Evolutionary conservation across 1,140 invertebrate genomes (phyloP).

Genomic region (Drosophila orena): DNA sequence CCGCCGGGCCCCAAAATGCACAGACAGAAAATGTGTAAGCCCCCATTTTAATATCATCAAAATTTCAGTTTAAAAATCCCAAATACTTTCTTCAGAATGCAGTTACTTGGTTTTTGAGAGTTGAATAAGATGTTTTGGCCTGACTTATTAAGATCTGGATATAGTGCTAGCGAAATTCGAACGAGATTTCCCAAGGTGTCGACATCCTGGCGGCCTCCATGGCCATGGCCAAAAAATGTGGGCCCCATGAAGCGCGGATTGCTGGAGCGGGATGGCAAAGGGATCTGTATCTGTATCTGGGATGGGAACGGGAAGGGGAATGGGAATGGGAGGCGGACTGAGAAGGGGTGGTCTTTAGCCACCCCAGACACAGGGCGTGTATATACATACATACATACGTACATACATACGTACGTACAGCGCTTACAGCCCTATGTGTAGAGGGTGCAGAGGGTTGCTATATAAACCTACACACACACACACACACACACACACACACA

Average conservation of each 20-base stretch:
- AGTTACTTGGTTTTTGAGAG: too few species aligned
- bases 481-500: not conserved
- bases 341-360: slow-evolving; percentile 29
- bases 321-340: not conserved
- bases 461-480: slow-evolving; percentile 1
- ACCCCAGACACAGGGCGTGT: slow-evolving; percentile 10
- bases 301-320: not conserved
- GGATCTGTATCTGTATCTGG: not conserved
- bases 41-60: not conserved
- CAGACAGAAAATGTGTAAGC: not conserved
- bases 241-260: slow-evolving; percentile 13
- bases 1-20: not conserved
- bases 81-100: not conserved
- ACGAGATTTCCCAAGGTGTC: not conserved
- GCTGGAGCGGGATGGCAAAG: slow-evolving; percentile 1
- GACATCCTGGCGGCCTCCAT: slow-evolving; percentile 4
- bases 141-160: too few species aligned
- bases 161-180: not conserved
- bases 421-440: slow-evolving; percentile 9
- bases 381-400: not conserved
- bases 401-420: not conserved
- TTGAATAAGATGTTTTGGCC: too few species aligned
- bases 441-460: slow-evolving; percentile 16
- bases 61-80: too few species aligned
- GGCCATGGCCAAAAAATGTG: slow-evolving; percentile 12